Base-by-base conservation (phyloP, 2,888 invertebrate genomes). In the Luperina testacea region DNA sequence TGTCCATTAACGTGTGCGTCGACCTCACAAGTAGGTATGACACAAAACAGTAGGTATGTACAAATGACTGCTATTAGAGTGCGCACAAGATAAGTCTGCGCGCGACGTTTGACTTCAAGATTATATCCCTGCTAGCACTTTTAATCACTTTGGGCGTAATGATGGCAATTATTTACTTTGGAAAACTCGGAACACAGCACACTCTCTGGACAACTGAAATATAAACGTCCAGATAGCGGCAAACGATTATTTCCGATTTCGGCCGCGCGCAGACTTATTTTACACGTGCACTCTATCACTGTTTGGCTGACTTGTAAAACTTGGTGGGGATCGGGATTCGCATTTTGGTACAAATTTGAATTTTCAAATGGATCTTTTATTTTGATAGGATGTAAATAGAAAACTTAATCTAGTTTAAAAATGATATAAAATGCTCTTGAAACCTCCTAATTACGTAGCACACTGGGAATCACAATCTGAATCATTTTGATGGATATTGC, bases 1-100 rank as follows among this genome's bases (percentile, higher is more conserved):
- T 82, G 63, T 59, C 15, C 48, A 72, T 64, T 77, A 69, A 15
- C 63, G 8, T 65, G 78, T 78, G 65, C 83, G 65, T 70, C 27
- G 61, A 67, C 65, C 70, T 15, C 42, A 38, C 59, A 61, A 53
- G 32, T 79, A 42, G 38, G 24, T 65, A 20, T 53, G 32, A 0
- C 32, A 32, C 32, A 32, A 32, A 32, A 32, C 32, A 32, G 1
- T 32, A 32, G 32, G 32, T 45, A 24, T 68, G 32, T 51, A 65
- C 45, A 77, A 48, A 57, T 7, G 17, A 51, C 45, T 72, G 53
- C 7, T 15, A 27, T 71, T 27, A 45, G 2, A 13, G 2, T 13
- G 45, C 11, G 45, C 45, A 13, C 13, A 45, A 45, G 45, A 45
- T 45, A 45, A 45, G 13, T 13, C 45, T 45, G 13, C 13, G 48